Base-by-base conservation (phyloP, 92 coral and sea anemone species). In the Zoanthus solanderi region DNA sequence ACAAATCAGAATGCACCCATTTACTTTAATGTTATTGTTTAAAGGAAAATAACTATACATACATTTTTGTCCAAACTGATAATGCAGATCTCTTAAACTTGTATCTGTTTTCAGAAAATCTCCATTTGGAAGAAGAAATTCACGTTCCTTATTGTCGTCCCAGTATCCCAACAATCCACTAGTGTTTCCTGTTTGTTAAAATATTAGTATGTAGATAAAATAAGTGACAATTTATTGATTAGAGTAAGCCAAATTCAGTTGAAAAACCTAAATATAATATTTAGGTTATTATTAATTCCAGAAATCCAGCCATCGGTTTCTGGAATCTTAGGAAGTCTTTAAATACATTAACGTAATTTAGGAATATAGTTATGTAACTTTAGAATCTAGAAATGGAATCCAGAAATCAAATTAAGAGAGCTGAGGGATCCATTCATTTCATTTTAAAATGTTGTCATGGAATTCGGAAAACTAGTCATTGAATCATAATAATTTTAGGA, bases 81-180 rank as follows among this genome's bases (percentile, higher is more conserved):
- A 88, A 69, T 93, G 93, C 66, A 92, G 37, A 42, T 58, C 75
- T 17, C 46, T 29, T 45, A 78, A 60, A n/a, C 72, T 84, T 16
- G 95, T 79, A 13, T 73, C 75, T 6, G 92, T 93, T 47, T 74
- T 48, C 9, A 93, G 44, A 75, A 93, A 93, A 32, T 83, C 77
- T 61, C 95, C 94, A 56, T 78, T 84, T 50, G 95, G 95, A 75
- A 93, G 89, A 56, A 93, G 86, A 52, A 90, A 93, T 58, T 93
- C 95, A 12, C 28, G 76, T 18, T 56, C 83, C 63, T 85, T 82
- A 42, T 85, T 68, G 16, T 78, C 92, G 57, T 92, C 92, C 92
- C 93, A 93, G 66, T 61, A 87, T 5, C 95, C 95, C 58, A 93
- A 8, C 32, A 93, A 88, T 17, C 95, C 95, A 63, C 90, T 88